Base-by-base conservation (phyloP, 1,140 invertebrate genomes). In the Papilio polyxenes region DNA sequence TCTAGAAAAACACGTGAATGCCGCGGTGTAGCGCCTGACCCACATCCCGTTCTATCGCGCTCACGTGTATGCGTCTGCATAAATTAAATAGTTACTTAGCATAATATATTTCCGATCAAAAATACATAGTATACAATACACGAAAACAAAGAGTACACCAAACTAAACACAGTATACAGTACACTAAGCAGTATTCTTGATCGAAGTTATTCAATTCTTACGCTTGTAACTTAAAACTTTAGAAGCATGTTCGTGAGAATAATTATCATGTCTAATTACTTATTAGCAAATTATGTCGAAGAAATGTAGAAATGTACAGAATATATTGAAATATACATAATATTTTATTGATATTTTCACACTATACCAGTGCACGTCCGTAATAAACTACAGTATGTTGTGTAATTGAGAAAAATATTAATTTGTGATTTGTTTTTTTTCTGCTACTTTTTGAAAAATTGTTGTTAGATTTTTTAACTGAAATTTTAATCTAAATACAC, bases 1-100 rank as follows among this genome's bases (percentile, higher is more conserved):
- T 83, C 82, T 83, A 83, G 82, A 83, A 83, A 75, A 59, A 83
- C 83, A 85, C 82, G 80, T 85, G 85, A 83, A 44, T 49, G 80
- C 15, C 62, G 20, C 75, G 31, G 5, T 76, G n/a, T 79, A 65
- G 44, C 82, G 59, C 81, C 75, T 86, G 85, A 86, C 83, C 85
- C 78, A 86, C 82, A 86, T 86, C 75, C 69, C 62, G 59, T 81
- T 82, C 81, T 83, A 85, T 83, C 74, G 78, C 72, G 51, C 78
- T 83, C 82, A 85, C 81, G 81, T 85, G 83, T 80, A 44, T 40
- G 40, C 40, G 9, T 20, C 15, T 37, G 2, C 23, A 31, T 31
- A 31, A 65, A 69, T 69, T 23, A 23, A 79, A 44, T 79, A 6
- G 17, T 72, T 72, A 72, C 11, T 37, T 72, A 72, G 23, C 56